These are phyloP conservation scores for Mythimna loreyi DNA, from an alignment of 2,888 invertebrate species.

Conservation along the genomic window DNA sequence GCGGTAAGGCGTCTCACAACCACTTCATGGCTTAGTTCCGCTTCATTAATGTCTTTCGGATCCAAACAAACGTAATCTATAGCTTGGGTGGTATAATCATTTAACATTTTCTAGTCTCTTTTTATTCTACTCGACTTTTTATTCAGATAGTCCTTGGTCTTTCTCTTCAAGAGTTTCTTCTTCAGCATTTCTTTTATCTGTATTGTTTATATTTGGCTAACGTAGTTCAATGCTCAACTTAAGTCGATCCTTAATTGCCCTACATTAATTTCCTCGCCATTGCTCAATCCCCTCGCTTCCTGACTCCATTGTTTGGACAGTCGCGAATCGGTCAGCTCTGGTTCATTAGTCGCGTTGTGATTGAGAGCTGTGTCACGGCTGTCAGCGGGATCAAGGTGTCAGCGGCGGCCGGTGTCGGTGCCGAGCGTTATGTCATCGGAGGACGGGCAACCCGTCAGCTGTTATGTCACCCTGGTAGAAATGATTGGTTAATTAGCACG, in stretches of 20 bases:
- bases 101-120: too few relatives aligned
- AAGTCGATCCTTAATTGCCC: neutral
- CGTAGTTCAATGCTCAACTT: too few relatives aligned
- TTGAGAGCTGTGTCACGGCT: constrained; percentile 48
- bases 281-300: constrained; percentile 18
- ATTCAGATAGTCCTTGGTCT: too few relatives aligned
- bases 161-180: too few relatives aligned
- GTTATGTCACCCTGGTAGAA: constrained; percentile 1
- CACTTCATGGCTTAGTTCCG: constrained; percentile 11
- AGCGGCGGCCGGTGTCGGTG: constrained; percentile 5
- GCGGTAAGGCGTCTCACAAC: neutral
- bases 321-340: constrained; percentile 29
- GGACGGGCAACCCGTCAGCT: neutral
- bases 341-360: constrained; percentile 42
- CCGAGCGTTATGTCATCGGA: constrained; percentile 4
- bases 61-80: too few relatives aligned
- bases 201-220: too few relatives aligned
- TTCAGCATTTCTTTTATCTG: too few relatives aligned
- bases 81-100: neutral
- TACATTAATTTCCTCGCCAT: constrained; percentile 7
- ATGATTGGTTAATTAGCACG: neutral
- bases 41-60: neutral
- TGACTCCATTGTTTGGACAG: constrained; percentile 28
- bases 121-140: too few relatives aligned
- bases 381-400: constrained; percentile 47